A percentile compares a stretch with the other conserved stretches of the same genome.
phyloP scores from a whole-genome alignment of 2,888 invertebrate genomes.

The Melinopterus prodromus region DNA sequence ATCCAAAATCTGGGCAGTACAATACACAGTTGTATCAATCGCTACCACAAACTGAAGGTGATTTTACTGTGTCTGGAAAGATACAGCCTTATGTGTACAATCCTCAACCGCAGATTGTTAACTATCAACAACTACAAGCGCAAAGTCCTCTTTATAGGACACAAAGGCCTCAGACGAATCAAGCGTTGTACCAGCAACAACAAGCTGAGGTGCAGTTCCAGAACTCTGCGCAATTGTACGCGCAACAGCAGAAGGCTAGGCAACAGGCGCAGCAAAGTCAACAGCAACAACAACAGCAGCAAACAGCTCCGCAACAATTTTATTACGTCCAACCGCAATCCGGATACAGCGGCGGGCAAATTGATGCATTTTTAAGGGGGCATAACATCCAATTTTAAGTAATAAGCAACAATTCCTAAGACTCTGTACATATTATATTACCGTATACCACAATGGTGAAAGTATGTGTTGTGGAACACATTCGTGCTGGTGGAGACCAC shows the following conservation, averaged over 20 bases:
- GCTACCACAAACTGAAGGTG: constrained; percentile 76
- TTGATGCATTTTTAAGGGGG: constrained; percentile 82
- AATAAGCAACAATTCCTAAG: not conserved
- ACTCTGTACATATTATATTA: not conserved
- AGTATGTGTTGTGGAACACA: not conserved
- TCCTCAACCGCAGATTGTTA: constrained; percentile 61
- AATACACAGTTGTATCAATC: constrained; percentile 81
- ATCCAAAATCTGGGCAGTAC: constrained; percentile 80
- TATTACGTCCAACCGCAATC: constrained; percentile 67
- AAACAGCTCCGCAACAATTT: constrained; percentile 61
- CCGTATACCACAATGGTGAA: not conserved
- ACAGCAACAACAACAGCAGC: constrained; percentile 53
- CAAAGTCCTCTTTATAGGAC: constrained; percentile 64
- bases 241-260: constrained; percentile 61
- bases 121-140: constrained; percentile 67
- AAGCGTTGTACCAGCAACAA: constrained; percentile 66
- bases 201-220: constrained; percentile 70
- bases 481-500: constrained; percentile 4
- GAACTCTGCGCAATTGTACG: constrained; percentile 64
- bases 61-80: constrained; percentile 75
- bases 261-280: constrained; percentile 56
- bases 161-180: constrained; percentile 48
- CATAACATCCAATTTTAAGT: constrained; percentile 71
- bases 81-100: constrained; percentile 78
- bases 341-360: constrained; percentile 72